Evolutionary conservation across 2,888 invertebrate genomes (phyloP).

Genomic region (Noctuana brunneofusca): DNA sequence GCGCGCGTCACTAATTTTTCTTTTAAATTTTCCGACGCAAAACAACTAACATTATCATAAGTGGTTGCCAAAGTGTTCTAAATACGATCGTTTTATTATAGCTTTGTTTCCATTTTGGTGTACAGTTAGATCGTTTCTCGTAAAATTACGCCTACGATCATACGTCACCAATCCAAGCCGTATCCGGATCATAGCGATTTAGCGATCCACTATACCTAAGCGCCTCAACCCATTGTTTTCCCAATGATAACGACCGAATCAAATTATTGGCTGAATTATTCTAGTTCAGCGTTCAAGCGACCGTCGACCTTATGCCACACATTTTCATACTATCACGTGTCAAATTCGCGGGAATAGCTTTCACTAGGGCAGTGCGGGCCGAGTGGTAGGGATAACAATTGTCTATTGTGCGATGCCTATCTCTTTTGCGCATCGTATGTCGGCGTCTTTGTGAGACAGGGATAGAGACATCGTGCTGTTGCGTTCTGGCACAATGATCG

Average conservation of each 20-base stretch:
- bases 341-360: constrained; percentile 50
- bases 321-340: constrained; percentile 36
- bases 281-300: constrained; percentile 42
- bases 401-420: constrained; percentile 78
- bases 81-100: constrained; percentile 11
- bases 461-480: constrained; percentile 51
- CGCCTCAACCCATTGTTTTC: constrained; percentile 69
- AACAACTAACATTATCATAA: constrained; percentile 23
- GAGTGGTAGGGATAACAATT: constrained; percentile 79
- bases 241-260: constrained; percentile 73
- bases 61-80: constrained; percentile 26
- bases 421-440: constrained; percentile 68
- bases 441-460: constrained; percentile 63
- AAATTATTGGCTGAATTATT: constrained; percentile 72
- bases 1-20: constrained; percentile 33
- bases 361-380: constrained; percentile 61
- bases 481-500: constrained; percentile 62
- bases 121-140: neutral
- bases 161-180: constrained; percentile 54
- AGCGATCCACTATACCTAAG: constrained; percentile 52
- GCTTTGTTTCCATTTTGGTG: constrained; percentile 19
- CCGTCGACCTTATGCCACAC: constrained; percentile 45
- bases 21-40: constrained; percentile 22
- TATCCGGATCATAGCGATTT: constrained; percentile 47
- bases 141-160: constrained; percentile 47